Evolutionary conservation across 2,888 invertebrate genomes (phyloP).

Genomic region (Drosophila ezoana): DNA sequence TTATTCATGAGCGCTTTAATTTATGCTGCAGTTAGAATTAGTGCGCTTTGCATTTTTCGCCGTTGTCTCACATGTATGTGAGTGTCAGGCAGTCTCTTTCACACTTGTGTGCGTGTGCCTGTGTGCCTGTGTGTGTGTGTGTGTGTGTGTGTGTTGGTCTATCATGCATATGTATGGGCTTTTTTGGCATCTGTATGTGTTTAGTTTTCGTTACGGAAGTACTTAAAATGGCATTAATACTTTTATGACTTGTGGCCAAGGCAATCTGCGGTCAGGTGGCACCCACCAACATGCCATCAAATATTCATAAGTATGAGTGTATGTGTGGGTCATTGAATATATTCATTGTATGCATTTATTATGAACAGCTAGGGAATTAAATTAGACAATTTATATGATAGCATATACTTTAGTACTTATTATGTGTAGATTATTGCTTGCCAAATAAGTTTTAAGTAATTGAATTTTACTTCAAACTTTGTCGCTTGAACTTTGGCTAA

Average conservation of each 20-base stretch:
- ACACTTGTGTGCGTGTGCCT: background rate
- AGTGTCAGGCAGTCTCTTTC: slow-evolving; percentile 24
- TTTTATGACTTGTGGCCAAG: slow-evolving; percentile 75
- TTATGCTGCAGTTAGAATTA: slow-evolving; percentile 79
- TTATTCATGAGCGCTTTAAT: slow-evolving; percentile 78
- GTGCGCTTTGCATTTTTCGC: slow-evolving; percentile 74
- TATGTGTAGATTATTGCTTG: slow-evolving; percentile 14
- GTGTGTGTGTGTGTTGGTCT: slow-evolving; percentile 8
- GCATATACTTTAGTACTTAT: slow-evolving; percentile 7
- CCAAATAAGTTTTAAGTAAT: slow-evolving; percentile 20
- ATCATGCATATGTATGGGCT: slow-evolving; percentile 20
- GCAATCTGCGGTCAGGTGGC: slow-evolving; percentile 74
- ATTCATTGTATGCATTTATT: slow-evolving; percentile 42
- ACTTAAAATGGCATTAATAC: slow-evolving; percentile 77
- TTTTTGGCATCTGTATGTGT: slow-evolving; percentile 27
- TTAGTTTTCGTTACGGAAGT: slow-evolving; percentile 75
- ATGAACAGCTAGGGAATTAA: slow-evolving; percentile 40
- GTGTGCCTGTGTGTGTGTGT: background rate
- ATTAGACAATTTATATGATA: slow-evolving; percentile 18
- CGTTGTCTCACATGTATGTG: slow-evolving; percentile 17
- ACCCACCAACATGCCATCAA: slow-evolving; percentile 62
- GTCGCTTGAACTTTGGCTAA: background rate
- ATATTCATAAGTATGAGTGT: slow-evolving; percentile 54
- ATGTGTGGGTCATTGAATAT: slow-evolving; percentile 16
- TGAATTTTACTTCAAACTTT: slow-evolving; percentile 12